Evolutionary conservation across 2,797 vertebrate genomes (phyloP).

Genomic region (Scyliorhinus canicula): DNA sequence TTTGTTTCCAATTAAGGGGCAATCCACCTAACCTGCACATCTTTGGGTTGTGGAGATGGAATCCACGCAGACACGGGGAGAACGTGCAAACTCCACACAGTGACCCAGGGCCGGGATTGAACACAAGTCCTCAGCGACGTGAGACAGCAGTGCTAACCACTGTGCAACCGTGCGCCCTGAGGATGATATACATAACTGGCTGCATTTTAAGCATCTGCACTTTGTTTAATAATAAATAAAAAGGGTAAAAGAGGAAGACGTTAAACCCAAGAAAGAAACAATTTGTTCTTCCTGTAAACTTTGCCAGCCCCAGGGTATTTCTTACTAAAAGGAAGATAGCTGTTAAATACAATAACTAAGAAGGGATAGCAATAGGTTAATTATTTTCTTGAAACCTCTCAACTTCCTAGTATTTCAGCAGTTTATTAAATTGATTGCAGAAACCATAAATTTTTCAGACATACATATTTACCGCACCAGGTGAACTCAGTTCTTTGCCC

Average conservation of each 20-base stretch:
- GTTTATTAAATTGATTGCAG: neutral
- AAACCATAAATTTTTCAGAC: neutral
- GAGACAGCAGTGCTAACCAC: no score
- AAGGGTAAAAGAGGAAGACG: neutral
- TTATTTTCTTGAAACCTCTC: neutral
- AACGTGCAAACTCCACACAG: no score
- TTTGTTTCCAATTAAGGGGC: no score
- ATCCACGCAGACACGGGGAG: no score
- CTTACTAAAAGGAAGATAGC: neutral
- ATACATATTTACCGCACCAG: neutral
- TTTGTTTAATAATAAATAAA: neutral
- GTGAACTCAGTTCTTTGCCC: neutral
- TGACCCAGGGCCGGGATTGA: no score
- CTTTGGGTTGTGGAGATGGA: no score
- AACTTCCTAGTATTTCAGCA: neutral
- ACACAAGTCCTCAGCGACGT: no score
- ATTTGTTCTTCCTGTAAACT: neutral
- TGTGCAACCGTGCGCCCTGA: no score
- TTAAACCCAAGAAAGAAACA: neutral
- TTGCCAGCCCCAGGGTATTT: neutral
- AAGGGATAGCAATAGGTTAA: conserved; percentile 2
- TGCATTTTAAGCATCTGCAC: neutral
- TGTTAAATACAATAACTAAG: neutral
- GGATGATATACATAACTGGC: neutral
- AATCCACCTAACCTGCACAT: no score